Evolutionary conservation across 2,888 invertebrate species (phyloP).

Genomic region (Myathropa florea): DNA sequence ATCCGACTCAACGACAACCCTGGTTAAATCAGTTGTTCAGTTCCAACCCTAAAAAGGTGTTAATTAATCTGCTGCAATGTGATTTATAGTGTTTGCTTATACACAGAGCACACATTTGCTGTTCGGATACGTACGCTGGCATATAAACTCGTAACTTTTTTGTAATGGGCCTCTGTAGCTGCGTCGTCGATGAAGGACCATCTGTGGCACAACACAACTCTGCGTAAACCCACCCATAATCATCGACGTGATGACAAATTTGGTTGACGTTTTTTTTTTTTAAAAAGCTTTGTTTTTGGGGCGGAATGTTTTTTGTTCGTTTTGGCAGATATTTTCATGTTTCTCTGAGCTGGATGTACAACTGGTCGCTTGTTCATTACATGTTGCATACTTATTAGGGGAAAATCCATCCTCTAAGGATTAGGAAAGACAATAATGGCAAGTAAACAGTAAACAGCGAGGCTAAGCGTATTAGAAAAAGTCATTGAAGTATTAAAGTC

Average conservation of each 20-base stretch:
- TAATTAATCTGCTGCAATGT: slow-evolving; percentile 70
- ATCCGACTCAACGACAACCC: slow-evolving; percentile 55
- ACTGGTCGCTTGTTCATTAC: neutral
- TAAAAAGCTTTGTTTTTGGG: neutral
- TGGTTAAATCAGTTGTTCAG: slow-evolving; percentile 53
- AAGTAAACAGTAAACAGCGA: neutral
- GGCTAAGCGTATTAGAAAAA: neutral
- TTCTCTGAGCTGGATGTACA: slow-evolving; percentile 33
- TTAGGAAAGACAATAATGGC: neutral
- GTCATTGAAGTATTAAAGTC: neutral
- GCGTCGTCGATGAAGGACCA: slow-evolving; percentile 24
- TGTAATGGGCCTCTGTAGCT: slow-evolving; percentile 15
- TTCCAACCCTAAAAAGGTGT: slow-evolving; percentile 67
- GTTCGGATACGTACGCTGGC: slow-evolving; percentile 6
- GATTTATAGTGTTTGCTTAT: slow-evolving; percentile 69
- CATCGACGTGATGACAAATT: slow-evolving; percentile 69
- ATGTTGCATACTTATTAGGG: slow-evolving; percentile 14
- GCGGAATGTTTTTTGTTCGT: slow-evolving; percentile 6
- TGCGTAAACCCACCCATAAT: slow-evolving; percentile 47
- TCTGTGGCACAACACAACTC: slow-evolving; percentile 51
- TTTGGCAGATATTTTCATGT: slow-evolving; percentile 49
- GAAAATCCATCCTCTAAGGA: neutral
- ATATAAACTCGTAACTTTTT: neutral
- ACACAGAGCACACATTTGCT: slow-evolving; percentile 37
- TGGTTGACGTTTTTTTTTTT: slow-evolving; percentile 24